Evolutionary conservation across 1,140 invertebrate species (phyloP).

Genomic region (Drosophila orosa): DNA sequence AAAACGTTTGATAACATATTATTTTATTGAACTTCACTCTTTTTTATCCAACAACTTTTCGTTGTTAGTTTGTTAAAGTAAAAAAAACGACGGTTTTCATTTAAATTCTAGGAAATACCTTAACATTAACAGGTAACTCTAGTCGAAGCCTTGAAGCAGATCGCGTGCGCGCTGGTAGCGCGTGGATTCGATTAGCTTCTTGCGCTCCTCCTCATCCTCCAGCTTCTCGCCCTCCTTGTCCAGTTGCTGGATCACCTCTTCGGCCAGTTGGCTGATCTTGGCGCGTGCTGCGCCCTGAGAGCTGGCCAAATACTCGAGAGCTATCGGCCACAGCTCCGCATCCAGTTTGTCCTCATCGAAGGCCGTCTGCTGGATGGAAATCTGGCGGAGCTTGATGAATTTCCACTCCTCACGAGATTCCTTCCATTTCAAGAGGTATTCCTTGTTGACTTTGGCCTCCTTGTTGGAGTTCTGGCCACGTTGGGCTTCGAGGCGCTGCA

Average conservation of each 20-base stretch:
- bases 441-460: conserved; percentile 84
- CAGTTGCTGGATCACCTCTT: conserved; percentile 87
- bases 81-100: conserved; percentile 3
- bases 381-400: conserved; percentile 90
- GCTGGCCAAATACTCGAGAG: conserved; percentile 89
- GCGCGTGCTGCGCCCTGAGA: conserved; percentile 88
- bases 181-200: conserved; percentile 79
- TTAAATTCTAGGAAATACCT: conserved; percentile 39
- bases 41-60: background rate
- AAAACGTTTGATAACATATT: background rate
- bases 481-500: conserved; percentile 64
- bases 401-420: conserved; percentile 89
- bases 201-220: conserved; percentile 65
- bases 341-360: conserved; percentile 86
- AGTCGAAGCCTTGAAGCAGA: conserved; percentile 84
- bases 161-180: conserved; percentile 85
- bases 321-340: conserved; percentile 86
- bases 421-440: conserved; percentile 89
- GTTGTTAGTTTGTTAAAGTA: background rate
- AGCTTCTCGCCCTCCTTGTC: conserved; percentile 85
- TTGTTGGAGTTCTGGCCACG: conserved; percentile 66
- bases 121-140: conserved; percentile 37
- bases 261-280: conserved; percentile 86
- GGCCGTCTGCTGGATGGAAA: conserved; percentile 89
- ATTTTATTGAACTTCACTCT: background rate